Conservation (phyloP, 2,888 invertebrate species). For the Mythimna lalbum region DNA sequence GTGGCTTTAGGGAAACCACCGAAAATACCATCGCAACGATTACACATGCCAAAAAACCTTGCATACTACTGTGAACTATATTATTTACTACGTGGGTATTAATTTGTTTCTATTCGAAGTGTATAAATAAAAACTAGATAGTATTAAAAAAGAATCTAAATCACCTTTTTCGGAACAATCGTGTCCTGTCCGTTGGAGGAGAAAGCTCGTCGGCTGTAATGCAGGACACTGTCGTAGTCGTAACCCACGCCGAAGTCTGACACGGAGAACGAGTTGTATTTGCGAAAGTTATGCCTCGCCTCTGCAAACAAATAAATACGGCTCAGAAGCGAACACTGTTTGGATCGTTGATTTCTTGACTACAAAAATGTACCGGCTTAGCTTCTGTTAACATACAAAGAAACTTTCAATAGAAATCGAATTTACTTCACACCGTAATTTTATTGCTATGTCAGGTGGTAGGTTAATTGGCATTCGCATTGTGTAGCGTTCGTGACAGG, state of each 20-base stretch:
- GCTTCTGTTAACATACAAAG: constrained; percentile 54
- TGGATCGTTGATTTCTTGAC: constrained; percentile 38
- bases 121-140: neutral
- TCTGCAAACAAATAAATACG: constrained; percentile 74
- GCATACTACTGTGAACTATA: too few relatives aligned
- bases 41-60: too few relatives aligned
- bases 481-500: constrained; percentile 63
- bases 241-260: constrained; percentile 93
- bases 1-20: too few relatives aligned
- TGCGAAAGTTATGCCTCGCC: constrained; percentile 91
- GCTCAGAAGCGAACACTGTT: constrained; percentile 48
- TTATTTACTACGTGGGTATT: too few relatives aligned
- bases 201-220: constrained; percentile 93
- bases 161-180: constrained; percentile 91
- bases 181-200: constrained; percentile 93
- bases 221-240: constrained; percentile 94
- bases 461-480: constrained; percentile 71
- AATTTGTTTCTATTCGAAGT: too few relatives aligned
- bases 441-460: constrained; percentile 59
- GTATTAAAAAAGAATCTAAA: constrained; percentile 11
- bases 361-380: constrained; percentile 43
- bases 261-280: constrained; percentile 92
- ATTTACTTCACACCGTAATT: constrained; percentile 54
- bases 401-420: constrained; percentile 63
- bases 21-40: too few relatives aligned